Percentiles rank a stretch among this genome's conserved stretches.
Conservation (phyloP, 1,140 invertebrate species). For the Parasteatoda tepidariorum region DNA sequence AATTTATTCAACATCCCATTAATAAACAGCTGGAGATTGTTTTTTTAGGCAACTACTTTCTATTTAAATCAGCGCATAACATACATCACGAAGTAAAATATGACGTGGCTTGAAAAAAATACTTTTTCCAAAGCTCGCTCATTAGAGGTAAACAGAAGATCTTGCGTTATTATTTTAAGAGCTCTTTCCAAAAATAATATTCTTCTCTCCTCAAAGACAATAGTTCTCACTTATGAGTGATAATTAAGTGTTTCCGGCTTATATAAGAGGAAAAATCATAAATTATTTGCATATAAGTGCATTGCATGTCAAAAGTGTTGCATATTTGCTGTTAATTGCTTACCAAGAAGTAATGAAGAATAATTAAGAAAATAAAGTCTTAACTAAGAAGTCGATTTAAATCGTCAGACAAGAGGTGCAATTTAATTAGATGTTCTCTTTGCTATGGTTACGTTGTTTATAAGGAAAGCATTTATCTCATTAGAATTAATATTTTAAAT, state of each 20-base stretch:
- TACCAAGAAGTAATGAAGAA: slow-evolving; percentile 7
- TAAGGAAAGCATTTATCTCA: background rate
- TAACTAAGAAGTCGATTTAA: background rate
- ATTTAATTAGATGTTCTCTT: slow-evolving; percentile 7
- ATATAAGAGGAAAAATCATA: background rate
- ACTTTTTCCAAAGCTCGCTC: background rate
- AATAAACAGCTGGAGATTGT: background rate
- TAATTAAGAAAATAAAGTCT: slow-evolving; percentile 11
- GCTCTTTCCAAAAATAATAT: background rate
- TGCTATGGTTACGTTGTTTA: background rate
- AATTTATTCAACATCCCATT: background rate
- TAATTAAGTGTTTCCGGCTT: slow-evolving; percentile 13
- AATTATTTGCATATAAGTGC: slow-evolving; percentile 5
- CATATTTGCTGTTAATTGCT: background rate
- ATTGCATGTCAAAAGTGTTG: background rate
- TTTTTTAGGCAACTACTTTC: background rate
- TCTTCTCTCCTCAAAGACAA: background rate
- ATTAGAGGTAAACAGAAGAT: background rate
- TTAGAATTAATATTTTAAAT: background rate
- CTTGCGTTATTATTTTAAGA: background rate
- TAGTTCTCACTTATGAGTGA: background rate
- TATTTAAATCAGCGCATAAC: background rate
- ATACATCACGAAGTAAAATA: background rate
- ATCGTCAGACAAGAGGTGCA: background rate
- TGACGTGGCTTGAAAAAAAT: background rate